These are phyloP conservation scores for Channa argus DNA, from an alignment of 2,113 vertebrate species.

Conservation along the genomic window DNA sequence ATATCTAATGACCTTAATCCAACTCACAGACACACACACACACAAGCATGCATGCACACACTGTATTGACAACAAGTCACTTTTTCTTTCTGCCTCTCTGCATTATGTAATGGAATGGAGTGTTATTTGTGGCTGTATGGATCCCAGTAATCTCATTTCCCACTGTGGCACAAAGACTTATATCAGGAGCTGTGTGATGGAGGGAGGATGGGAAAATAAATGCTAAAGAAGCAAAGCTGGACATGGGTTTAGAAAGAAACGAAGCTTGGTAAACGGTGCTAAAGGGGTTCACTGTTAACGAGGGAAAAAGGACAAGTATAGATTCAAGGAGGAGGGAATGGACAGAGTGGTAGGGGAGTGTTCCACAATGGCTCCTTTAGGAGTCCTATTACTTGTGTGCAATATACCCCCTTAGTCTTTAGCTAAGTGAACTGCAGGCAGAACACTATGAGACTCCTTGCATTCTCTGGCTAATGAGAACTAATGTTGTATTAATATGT, in stretches of 20 bases:
- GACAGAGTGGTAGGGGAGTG: slow-evolving; percentile 8
- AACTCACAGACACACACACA: slow-evolving; percentile 26
- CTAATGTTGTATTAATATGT: slow-evolving; percentile 10
- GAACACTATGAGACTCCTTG: slow-evolving; percentile 1
- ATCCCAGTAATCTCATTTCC: slow-evolving; percentile 69
- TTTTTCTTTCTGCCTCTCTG: slow-evolving; percentile 42
- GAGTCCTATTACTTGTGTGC: slow-evolving; percentile 45
- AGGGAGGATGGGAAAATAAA: slow-evolving; percentile 21
- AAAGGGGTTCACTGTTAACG: slow-evolving; percentile 9
- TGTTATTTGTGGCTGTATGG: slow-evolving; percentile 44
- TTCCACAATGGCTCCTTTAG: slow-evolving; percentile 20
- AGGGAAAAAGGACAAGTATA: slow-evolving; percentile 25
- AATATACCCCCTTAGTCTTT: slow-evolving; percentile 19
- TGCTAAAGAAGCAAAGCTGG: slow-evolving; percentile 15
- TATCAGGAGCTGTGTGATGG: slow-evolving; percentile 41
- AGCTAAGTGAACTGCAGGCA: slow-evolving; percentile 33
- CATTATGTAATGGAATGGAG: slow-evolving; percentile 56
- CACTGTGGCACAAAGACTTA: slow-evolving; percentile 52
- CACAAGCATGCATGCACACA: slow-evolving; percentile 29
- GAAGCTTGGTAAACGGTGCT: slow-evolving; percentile 32
- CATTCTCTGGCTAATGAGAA: slow-evolving; percentile 21
- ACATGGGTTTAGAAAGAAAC: slow-evolving; percentile 37
- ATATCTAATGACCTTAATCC: slow-evolving; percentile 73
- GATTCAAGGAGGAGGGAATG: slow-evolving; percentile 2
- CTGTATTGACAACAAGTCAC: not conserved